Percentiles rank a stretch among this genome's conserved stretches.
phyloP scores from a whole-genome alignment of 2,113 vertebrate species.

The Oxygymnocypris stewartii region DNA sequence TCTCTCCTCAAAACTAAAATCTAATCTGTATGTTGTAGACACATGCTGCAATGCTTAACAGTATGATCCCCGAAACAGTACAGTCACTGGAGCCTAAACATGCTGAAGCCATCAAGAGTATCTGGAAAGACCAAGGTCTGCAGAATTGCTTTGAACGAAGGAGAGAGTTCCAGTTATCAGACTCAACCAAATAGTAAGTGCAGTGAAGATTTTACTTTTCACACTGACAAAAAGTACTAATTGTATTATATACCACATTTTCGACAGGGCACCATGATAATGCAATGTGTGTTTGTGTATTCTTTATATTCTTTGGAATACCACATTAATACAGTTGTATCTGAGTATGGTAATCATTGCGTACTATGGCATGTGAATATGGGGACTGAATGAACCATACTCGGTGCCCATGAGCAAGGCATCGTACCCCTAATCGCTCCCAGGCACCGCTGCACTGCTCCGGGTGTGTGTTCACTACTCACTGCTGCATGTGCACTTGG shows the following conservation, averaged over 20 bases:
- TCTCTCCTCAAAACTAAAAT: not conserved
- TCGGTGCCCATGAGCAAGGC: no score
- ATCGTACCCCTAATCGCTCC: no score
- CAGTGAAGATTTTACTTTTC: conserved; percentile 26
- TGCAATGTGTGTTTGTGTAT: not conserved
- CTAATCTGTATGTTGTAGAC: conserved; percentile 61
- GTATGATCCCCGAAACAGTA: conserved; percentile 69
- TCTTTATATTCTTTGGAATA: not conserved
- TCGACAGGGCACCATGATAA: not conserved
- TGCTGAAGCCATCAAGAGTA: conserved; percentile 75
- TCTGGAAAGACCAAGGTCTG: conserved; percentile 81
- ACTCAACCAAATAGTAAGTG: conserved; percentile 83
- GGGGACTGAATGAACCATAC: no score
- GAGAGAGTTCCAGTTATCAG: conserved; percentile 82
- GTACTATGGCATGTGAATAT: no score
- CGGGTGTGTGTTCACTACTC: no score
- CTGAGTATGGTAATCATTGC: not conserved
- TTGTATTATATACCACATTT: not conserved
- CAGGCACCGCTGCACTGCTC: no score
- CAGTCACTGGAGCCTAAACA: conserved; percentile 70
- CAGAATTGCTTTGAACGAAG: conserved; percentile 80
- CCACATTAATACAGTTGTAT: not conserved
- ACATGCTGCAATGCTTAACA: conserved; percentile 71
- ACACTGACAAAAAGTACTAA: not conserved
- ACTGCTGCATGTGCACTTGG: no score